phyloP scores from a whole-genome alignment of 2,797 vertebrate species.

The Microcaecilia unicolor region DNA sequence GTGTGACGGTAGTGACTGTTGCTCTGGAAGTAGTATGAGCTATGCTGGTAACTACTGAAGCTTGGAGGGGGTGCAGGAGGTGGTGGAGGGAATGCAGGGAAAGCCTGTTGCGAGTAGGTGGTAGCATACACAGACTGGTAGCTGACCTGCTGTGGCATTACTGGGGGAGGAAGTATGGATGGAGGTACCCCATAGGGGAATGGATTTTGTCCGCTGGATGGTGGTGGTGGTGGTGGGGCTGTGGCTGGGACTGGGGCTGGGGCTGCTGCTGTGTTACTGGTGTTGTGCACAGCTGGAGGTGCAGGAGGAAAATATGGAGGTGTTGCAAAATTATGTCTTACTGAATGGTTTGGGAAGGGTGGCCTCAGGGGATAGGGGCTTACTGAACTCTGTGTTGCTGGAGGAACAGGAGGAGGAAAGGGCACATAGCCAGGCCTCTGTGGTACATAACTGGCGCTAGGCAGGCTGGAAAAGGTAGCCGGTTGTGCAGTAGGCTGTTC shows the following conservation, averaged over 20 bases:
- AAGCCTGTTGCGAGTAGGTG: constrained; percentile 67
- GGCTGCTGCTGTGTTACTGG: constrained; percentile 44
- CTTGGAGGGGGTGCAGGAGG: constrained; percentile 58
- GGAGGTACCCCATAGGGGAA: constrained; percentile 87
- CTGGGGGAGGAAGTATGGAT: constrained; percentile 59
- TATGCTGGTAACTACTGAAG: constrained; percentile 68
- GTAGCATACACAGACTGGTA: constrained; percentile 69
- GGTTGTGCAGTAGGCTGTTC: constrained; percentile 58
- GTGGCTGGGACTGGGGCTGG: no score
- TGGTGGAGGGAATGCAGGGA: constrained; percentile 41
- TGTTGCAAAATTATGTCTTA: constrained; percentile 73
- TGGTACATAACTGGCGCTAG: constrained; percentile 61
- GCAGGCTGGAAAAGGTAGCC: constrained; percentile 61
- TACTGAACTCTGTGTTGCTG: constrained; percentile 55
- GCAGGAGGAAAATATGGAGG: constrained; percentile 75
- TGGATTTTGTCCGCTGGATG: constrained; percentile 56
- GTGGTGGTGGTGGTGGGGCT: constrained; percentile 40
- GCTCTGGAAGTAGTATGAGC: constrained; percentile 57
- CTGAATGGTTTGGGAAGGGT: constrained; percentile 66
- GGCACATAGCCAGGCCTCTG: constrained; percentile 76
- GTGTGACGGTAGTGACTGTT: constrained; percentile 61
- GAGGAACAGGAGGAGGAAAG: constrained; percentile 70
- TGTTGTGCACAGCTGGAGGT: constrained; percentile 67
- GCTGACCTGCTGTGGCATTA: constrained; percentile 66
- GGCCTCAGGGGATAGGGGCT: constrained; percentile 70